Percentiles rank a stretch among this genome's conserved stretches.
Conservation (phyloP, 1,140 invertebrate species). For the Kradibia gibbosae region DNA sequence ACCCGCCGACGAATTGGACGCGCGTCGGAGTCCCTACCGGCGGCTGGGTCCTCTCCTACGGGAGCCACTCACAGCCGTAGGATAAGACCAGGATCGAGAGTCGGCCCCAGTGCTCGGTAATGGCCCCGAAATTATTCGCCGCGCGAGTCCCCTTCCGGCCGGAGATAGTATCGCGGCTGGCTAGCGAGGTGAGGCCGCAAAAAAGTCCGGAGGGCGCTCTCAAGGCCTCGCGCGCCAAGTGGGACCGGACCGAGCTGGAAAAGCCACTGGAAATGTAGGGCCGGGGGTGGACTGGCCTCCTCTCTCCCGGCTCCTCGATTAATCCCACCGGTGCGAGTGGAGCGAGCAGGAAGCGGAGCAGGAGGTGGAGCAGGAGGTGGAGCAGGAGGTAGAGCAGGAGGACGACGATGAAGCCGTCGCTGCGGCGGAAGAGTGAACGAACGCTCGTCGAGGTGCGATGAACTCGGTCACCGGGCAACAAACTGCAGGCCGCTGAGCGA, state of each 20-base stretch:
- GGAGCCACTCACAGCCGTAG: too few relatives aligned
- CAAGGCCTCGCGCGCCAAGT: slow-evolving; percentile 10
- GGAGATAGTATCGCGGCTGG: slow-evolving; percentile 1
- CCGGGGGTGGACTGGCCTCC: background rate
- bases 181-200: background rate
- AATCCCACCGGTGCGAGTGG: too few relatives aligned
- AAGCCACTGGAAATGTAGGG: background rate
- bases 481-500: slow-evolving; percentile 66
- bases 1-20: background rate
- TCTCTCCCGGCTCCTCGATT: slow-evolving; percentile 64
- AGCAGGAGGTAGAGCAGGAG: slow-evolving; percentile 62
- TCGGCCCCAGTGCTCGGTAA: background rate
- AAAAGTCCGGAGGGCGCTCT: background rate
- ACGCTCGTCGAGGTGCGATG: slow-evolving; percentile 64
- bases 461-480: slow-evolving; percentile 74
- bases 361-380: slow-evolving; percentile 51
- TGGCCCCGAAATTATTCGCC: slow-evolving; percentile 22
- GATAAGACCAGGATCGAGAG: too few relatives aligned
- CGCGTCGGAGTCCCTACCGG: background rate
- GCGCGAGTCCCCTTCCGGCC: background rate
- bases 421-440: slow-evolving; percentile 36
- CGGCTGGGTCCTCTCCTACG: too few relatives aligned
- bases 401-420: slow-evolving; percentile 65
- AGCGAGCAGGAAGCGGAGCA: background rate
- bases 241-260: background rate